Conservation (phyloP, 2,888 invertebrate genomes). For the Mystacides longicornis region DNA sequence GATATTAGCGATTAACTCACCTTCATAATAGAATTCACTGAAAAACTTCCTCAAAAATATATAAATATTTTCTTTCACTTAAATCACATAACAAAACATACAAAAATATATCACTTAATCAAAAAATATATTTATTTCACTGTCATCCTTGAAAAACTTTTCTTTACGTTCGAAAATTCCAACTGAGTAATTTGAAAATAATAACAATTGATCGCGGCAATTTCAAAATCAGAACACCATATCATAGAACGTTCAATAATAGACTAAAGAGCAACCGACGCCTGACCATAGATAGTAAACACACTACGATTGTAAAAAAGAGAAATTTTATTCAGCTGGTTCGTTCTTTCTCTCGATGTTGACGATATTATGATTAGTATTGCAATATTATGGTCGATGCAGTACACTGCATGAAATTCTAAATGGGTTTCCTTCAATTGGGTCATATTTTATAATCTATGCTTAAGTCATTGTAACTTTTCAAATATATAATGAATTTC, state of each 20-base stretch:
- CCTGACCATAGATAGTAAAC: background rate
- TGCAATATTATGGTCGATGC: background rate
- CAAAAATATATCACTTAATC: too few species aligned
- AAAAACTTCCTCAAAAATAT: too few species aligned
- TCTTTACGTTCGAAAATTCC: too few species aligned
- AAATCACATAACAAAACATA: too few species aligned
- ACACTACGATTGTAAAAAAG: background rate
- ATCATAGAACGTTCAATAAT: background rate
- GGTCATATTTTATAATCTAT: too few species aligned
- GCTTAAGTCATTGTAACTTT: conserved; percentile 21
- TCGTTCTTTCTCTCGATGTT: background rate
- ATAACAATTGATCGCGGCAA: too few species aligned
- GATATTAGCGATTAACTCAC: too few species aligned
- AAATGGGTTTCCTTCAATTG: conserved; percentile 23
- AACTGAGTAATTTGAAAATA: too few species aligned
- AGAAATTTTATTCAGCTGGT: background rate
- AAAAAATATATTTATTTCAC: too few species aligned
- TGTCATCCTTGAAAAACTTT: too few species aligned
- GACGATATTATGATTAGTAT: background rate
- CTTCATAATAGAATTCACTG: too few species aligned
- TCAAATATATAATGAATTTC: conserved; percentile 19
- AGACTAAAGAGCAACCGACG: background rate
- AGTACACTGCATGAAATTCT: conserved; percentile 13
- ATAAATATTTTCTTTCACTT: too few species aligned
- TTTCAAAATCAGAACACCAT: background rate